Base-by-base conservation (phyloP, 2,113 vertebrate species). In the Mustela lutreola region DNA sequence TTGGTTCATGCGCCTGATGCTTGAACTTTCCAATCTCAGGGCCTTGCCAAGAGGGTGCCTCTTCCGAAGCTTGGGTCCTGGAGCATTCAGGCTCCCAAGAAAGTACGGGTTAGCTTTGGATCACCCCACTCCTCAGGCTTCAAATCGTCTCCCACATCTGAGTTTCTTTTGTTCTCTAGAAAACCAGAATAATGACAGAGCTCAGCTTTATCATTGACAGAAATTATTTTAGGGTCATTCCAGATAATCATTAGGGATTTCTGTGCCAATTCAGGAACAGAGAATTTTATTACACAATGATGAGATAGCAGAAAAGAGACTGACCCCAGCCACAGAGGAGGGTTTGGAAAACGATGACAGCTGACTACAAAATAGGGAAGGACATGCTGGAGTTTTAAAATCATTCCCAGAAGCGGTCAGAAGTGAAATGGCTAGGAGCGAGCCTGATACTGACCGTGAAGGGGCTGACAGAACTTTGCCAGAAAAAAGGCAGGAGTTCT, bases 281-380 rank as follows among this genome's bases (percentile, higher is more conserved):
- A 94, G 73, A 73, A 75, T 58, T 94, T 70, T 88, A 16, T 84
- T 71, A 82, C 19, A 65, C 14, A 76, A 53, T 11, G 67, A 93
- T 97, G 86, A 91, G 15, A 71, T 45, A 76, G 45, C 73, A 97
- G 82, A 78, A 97, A 95, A 96, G 65, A 78, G 45, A 90, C 5
- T 42, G 36, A 94, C 89, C 28, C 65, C 73, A 95, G 39, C 24
- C 73, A 86, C 2, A 83, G 33, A 67, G 71, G 22, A 11, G 45
- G 22, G 67, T 70, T 82, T 50, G 86, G 56, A 14, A 33, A 90
- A 81, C 88, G 63, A 78, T 26, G 1, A 63, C 18, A 86, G 31
- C 67, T 93, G 62, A 80, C 67, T 94, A 42, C 22, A 70, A 91
- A 93, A 70, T 10, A 95, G 36, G 22, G 36, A 94, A 84, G 63